Base-by-base conservation (phyloP, 1,140 invertebrate species). In the Phortica variegata region DNA sequence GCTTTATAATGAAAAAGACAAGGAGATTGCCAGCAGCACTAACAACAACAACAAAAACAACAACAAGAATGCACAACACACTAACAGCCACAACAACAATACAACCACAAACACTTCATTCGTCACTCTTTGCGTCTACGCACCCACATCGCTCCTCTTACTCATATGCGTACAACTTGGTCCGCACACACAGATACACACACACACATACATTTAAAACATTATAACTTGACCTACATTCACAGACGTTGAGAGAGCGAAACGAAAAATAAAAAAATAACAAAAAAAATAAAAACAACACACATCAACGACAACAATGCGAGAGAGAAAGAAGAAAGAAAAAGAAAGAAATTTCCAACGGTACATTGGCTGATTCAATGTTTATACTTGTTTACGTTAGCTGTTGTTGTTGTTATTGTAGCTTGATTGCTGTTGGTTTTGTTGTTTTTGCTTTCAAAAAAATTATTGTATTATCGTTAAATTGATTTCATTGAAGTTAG, bases 261-360 rank as follows among this genome's bases (percentile, higher is more conserved):
- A 65, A 68, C 63, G n/a, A n/a, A n/a, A n/a, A 66, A 66, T 66
- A 66, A 63, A 60, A 68, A 60, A 58, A 68, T 53, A 37, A 53
- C 59, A 63, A 54, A 39, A 36, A 40, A 61, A 47, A 46, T 52
- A 56, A 49, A 60, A 31, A 56, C 36, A n/a, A n/a, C n/a, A n/a
- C 12, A 36, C 33, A 36, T n/a, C 19, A 40, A 49, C 36, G 46
- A 31, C 26, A 51, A 66, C 51, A 54, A 53, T 59, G 40, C 50
- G 56, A 47, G 49, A 55, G 48, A 66, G 32, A 40, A 48, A 39
- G 53, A 65, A 60, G 61, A 68, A 68, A 60, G 65, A 68, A 68
- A 68, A 69, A 60, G 65, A 60, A 68, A 68, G 65, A 68, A 60
- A 68, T 69, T 68, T 68, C 63, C 63, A 68, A 68, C 63, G 63